A percentile compares a stretch with the other conserved stretches of the same genome.
Conservation (phyloP, 2,797 vertebrate species). For the Threskiornis aethiopicus region DNA sequence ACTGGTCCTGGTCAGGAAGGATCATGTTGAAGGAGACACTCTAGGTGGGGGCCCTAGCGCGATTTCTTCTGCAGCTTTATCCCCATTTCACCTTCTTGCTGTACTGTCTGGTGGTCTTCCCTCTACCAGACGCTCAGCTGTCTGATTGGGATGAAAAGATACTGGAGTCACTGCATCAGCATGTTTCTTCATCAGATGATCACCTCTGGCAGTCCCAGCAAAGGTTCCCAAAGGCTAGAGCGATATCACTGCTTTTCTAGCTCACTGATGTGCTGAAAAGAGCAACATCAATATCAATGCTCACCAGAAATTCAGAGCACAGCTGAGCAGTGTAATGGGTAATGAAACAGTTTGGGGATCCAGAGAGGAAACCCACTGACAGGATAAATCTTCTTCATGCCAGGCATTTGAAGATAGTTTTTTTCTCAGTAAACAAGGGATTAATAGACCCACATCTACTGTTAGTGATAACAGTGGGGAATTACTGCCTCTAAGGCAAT, state of each 20-base stretch:
- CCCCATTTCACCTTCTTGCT: background rate
- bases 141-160: background rate
- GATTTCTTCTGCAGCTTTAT: background rate
- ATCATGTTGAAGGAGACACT: background rate
- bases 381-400: background rate
- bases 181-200: background rate
- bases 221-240: background rate
- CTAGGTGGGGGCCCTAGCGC: background rate
- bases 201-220: background rate
- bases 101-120: background rate
- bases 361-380: background rate
- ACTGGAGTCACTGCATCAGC: rapidly evolving
- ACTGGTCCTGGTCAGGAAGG: background rate
- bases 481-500: background rate
- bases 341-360: background rate
- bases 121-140: background rate
- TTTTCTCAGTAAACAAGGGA: background rate
- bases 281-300: background rate
- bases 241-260: background rate
- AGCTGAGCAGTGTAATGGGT: background rate
- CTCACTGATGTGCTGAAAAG: background rate
- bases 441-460: background rate
- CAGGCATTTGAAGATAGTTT: background rate
- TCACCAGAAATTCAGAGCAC: background rate
- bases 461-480: background rate